Base-by-base conservation (phyloP, 92 coral and sea anemone species). In the Porites divaricata region DNA sequence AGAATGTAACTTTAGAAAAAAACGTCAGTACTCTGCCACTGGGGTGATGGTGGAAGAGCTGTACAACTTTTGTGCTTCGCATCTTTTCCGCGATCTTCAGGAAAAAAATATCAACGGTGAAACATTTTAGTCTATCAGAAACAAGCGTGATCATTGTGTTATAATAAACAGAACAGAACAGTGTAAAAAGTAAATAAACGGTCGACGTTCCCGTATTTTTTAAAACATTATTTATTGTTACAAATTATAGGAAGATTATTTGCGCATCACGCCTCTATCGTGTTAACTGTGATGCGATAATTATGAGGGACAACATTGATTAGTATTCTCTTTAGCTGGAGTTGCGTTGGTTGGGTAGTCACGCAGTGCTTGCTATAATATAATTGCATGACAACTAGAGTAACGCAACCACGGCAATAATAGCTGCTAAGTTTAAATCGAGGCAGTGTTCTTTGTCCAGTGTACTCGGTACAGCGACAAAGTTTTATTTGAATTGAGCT, bases 181-280 rank as follows among this genome's bases (percentile, higher is more conserved):
- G 52, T 82, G 86, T 82, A 82, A 74, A 82, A 71, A 82, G 79
- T 72, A 35, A 72, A 82, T 80, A 80, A 72, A 71, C 70, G 79
- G 35, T 61, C 72, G 57, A 51, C 12, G 86, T 48, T 72, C 79
- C 86, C 56, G 86, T 62, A 65, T 82, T 82, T 77, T 82, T 80
- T 80, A 82, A 72, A 51, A 82, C 86, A 82, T 82, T 82, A 82
- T 82, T 82, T 82, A 82, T 82, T 73, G 77, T 73, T 82, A 73
- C 78, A 82, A 82, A 82, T 82, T 82, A 63, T 73, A 82, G 79
- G 86, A 73, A 82, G 79, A 82, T 63, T 82, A 82, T 72, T 73
- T 51, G 63, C 79, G 86, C 79, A 82, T 82, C 79, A 23, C 61
- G 49, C 28, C 20, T 35, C 86, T 68, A 57, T 62, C 41, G 53